Percentiles rank a stretch among this genome's conserved stretches.
These are phyloP conservation scores for Delia radicum DNA, from an alignment of 1,140 invertebrate species.

Conservation along the genomic window DNA sequence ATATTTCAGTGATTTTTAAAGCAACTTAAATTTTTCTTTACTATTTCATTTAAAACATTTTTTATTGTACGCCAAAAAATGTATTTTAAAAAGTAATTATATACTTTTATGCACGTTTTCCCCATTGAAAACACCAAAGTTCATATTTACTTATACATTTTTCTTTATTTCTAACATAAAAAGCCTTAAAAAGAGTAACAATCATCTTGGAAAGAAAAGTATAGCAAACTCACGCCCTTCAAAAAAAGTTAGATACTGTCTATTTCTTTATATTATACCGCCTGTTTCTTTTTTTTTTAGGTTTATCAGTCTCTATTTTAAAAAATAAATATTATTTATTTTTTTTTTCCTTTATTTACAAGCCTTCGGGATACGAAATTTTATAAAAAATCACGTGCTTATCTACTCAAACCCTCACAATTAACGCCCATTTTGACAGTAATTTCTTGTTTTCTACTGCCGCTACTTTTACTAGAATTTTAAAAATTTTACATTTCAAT, in stretches of 20 bases:
- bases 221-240: neutral
- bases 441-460: neutral
- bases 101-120: slow-evolving; percentile 20
- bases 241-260: neutral
- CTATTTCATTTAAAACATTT: no score
- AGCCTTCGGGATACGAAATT: slow-evolving; percentile 17
- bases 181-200: neutral
- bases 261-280: neutral
- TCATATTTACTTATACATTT: neutral
- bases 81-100: slow-evolving; percentile 29
- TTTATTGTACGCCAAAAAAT: no score
- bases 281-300: neutral
- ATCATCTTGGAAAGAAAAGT: neutral
- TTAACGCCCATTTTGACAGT: slow-evolving; percentile 26
- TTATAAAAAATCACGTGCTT: slow-evolving; percentile 30
- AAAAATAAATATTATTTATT: neutral
- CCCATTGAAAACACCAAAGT: slow-evolving; percentile 7
- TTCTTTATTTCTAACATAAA: neutral
- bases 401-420: slow-evolving; percentile 28
- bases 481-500: slow-evolving; percentile 3
- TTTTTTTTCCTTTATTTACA: neutral
- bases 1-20: no score
- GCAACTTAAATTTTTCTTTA: no score
- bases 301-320: neutral
- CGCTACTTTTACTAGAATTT: no score